Evolutionary conservation across 2,797 vertebrate species (phyloP).

Genomic region (Silurus lanzhouensis): DNA sequence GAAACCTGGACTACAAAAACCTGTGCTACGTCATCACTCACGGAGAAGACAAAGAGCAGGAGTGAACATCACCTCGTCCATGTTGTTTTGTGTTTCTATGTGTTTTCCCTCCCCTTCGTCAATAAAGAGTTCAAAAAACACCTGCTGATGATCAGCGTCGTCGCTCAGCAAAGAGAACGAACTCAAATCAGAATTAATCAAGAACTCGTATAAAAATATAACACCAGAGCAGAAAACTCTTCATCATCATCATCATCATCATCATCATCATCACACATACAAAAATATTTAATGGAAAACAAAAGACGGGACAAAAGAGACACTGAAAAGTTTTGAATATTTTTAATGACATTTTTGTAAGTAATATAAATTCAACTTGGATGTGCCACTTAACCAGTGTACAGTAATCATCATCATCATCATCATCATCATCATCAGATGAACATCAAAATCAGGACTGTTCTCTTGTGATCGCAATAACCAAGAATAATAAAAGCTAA

Average conservation of each 20-base stretch:
- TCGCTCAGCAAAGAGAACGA: background rate
- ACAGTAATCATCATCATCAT: slow-evolving; percentile 5
- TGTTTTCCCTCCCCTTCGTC: slow-evolving; percentile 31
- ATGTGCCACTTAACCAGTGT: slow-evolving; percentile 45
- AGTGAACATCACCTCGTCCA: slow-evolving; percentile 50
- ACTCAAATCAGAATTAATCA: background rate
- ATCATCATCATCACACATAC: background rate
- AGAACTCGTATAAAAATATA: background rate
- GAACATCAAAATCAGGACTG: background rate
- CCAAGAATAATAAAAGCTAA: slow-evolving; percentile 4
- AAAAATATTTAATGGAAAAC: background rate
- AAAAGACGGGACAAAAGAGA: background rate
- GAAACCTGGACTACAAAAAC: slow-evolving; percentile 83
- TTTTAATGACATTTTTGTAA: slow-evolving; percentile 49
- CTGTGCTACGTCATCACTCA: slow-evolving; percentile 85
- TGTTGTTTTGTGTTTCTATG: slow-evolving; percentile 13
- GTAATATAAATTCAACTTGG: slow-evolving; percentile 34
- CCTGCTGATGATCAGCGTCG: background rate
- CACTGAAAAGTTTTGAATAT: slow-evolving; percentile 2
- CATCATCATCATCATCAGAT: background rate
- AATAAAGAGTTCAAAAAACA: slow-evolving; percentile 49
- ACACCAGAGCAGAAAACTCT: background rate
- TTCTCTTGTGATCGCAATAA: slow-evolving; percentile 3
- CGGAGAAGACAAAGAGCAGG: slow-evolving; percentile 83
- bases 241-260: background rate